Evolutionary conservation across 2,888 invertebrate species (phyloP).

Genomic region (Chalcosyrphus nemorum): DNA sequence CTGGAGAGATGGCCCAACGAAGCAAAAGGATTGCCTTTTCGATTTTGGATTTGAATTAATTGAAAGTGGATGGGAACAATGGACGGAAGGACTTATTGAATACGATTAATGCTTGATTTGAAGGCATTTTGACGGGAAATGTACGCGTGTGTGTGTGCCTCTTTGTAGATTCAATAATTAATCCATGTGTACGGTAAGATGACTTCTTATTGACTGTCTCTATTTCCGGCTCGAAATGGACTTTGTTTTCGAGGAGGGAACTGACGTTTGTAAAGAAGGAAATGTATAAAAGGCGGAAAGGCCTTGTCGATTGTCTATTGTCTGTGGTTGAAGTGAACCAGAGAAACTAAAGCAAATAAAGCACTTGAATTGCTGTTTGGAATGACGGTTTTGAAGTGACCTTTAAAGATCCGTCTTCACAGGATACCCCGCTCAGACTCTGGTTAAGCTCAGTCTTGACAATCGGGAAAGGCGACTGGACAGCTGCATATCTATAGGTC

Average conservation of each 20-base stretch:
- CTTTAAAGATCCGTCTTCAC: too few species aligned
- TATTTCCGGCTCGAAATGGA: neutral
- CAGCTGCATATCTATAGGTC: too few species aligned
- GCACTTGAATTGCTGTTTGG: too few species aligned
- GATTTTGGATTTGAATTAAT: constrained; percentile 54
- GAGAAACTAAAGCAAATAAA: too few species aligned
- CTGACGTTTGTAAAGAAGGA: too few species aligned
- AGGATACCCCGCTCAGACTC: too few species aligned
- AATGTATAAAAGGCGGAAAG: too few species aligned
- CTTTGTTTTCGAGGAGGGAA: neutral
- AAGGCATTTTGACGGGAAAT: neutral
- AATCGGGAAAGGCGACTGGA: too few species aligned
- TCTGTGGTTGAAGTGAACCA: too few species aligned
- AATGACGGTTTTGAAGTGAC: too few species aligned
- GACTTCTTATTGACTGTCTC: neutral
- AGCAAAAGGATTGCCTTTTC: constrained; percentile 48
- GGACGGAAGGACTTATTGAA: constrained; percentile 21
- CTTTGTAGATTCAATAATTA: neutral
- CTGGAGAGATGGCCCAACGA: constrained; percentile 12
- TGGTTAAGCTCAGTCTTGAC: too few species aligned
- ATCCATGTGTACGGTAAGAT: neutral
- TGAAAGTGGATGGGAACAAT: neutral
- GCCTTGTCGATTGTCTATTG: too few species aligned
- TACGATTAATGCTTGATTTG: constrained; percentile 22
- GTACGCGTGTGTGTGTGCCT: neutral